A percentile compares a stretch with the other conserved stretches of the same genome.
Evolutionary conservation across 2,113 vertebrate genomes (phyloP).

Genomic region (Regulus satrapa): DNA sequence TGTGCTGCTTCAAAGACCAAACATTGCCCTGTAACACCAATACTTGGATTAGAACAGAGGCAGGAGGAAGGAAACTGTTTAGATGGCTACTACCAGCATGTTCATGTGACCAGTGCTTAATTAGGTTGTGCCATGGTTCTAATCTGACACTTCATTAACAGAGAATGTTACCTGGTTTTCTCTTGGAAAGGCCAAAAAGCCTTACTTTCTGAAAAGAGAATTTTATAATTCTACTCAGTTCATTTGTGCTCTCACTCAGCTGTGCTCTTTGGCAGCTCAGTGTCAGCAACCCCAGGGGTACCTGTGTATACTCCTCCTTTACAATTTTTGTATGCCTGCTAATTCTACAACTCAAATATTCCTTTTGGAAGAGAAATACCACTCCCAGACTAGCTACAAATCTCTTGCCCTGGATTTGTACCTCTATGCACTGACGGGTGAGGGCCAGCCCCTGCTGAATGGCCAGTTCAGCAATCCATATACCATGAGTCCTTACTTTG

Average conservation of each 20-base stretch:
- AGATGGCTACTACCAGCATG: neutral
- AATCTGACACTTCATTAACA: neutral
- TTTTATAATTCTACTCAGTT: neutral
- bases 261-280: neutral
- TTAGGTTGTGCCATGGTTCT: neutral
- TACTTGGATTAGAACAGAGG: neutral
- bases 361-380: neutral
- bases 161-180: neutral
- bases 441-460: neutral
- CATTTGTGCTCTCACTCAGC: neutral
- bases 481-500: neutral
- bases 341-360: neutral
- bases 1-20: neutral
- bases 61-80: neutral
- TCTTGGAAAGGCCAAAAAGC: neutral
- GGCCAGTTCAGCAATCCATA: neutral
- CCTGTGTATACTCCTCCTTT: neutral
- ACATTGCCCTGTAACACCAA: neutral
- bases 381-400: neutral
- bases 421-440: accelerated
- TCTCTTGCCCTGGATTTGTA: neutral
- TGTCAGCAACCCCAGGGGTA: neutral
- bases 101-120: neutral
- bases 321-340: neutral
- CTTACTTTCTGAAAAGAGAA: neutral